Evolutionary conservation across 2,113 vertebrate species (phyloP).

Genomic region (Protobothrops flavoviridis): DNA sequence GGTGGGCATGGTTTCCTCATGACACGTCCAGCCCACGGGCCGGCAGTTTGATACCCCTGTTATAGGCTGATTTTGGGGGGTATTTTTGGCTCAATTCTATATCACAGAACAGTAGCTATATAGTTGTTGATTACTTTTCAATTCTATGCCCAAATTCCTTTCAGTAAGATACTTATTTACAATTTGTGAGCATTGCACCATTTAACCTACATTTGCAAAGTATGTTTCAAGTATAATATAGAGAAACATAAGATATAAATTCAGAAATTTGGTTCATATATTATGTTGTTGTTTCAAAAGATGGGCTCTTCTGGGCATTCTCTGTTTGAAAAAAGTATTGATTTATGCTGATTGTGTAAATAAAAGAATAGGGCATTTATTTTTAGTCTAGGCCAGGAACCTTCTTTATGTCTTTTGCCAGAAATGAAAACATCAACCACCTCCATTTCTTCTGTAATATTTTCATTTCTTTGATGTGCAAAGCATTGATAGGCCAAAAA

Average conservation of each 20-base stretch:
- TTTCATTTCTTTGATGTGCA: slow-evolving; percentile 16
- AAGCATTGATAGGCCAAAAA: not conserved
- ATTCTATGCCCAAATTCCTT: not conserved
- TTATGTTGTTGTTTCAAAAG: not conserved
- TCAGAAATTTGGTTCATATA: not conserved
- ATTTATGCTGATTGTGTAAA: not conserved
- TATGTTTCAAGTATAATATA: not conserved
- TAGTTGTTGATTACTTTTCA: not conserved
- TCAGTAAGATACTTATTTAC: not conserved
- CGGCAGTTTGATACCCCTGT: not conserved
- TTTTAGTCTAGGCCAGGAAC: not conserved
- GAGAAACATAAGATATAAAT: not conserved
- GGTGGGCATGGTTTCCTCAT: no score
- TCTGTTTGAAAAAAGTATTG: not conserved
- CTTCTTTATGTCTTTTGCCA: not conserved
- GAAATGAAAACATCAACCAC: slow-evolving; percentile 5
- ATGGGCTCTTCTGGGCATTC: not conserved
- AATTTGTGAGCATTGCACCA: not conserved
- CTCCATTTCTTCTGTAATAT: not conserved
- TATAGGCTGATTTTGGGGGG: not conserved
- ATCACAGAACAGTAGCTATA: not conserved
- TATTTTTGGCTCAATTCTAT: not conserved
- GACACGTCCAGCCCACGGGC: no score
- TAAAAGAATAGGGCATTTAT: not conserved
- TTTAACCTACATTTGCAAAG: not conserved